These are phyloP conservation scores for Prolemur simus DNA, from an alignment of 2,113 vertebrate species.

Conservation along the genomic window DNA sequence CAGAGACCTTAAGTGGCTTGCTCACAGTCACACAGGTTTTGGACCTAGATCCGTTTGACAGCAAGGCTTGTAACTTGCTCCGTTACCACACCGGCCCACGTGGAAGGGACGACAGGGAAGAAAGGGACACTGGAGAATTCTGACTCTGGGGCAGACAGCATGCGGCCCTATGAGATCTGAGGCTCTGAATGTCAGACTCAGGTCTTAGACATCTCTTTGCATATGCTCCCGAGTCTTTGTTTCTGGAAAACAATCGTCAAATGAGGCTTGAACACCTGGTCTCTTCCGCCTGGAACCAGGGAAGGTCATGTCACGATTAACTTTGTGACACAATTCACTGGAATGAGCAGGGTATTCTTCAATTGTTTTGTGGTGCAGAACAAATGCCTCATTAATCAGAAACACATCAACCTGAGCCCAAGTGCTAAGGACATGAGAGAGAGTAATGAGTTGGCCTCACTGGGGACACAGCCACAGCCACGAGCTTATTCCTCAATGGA, in stretches of 20 bases:
- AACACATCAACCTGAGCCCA: conserved; percentile 64
- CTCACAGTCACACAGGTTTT: neutral
- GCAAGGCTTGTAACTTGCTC: neutral
- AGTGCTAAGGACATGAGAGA: conserved; percentile 73
- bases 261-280: conserved; percentile 50
- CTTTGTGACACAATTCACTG: conserved; percentile 77
- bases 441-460: conserved; percentile 58
- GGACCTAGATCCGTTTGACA: neutral
- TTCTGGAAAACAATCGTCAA: conserved; percentile 2
- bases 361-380: conserved; percentile 81
- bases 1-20: neutral
- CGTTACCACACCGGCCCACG: fast-evolving
- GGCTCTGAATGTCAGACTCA: neutral
- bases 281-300: conserved; percentile 51
- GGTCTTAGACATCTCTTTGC: neutral
- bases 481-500: conserved; percentile 32
- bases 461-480: conserved; percentile 21
- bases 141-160: neutral
- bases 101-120: neutral
- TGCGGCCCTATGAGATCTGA: neutral
- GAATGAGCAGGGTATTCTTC: conserved; percentile 76
- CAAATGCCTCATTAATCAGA: conserved; percentile 82
- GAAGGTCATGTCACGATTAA: conserved; percentile 79
- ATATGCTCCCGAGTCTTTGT: neutral
- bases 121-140: neutral